A percentile compares a stretch with the other conserved stretches of the same genome.
These are phyloP conservation scores for Mormyrus hasselquistii DNA, from an alignment of 2,797 vertebrate species.

Conservation along the genomic window DNA sequence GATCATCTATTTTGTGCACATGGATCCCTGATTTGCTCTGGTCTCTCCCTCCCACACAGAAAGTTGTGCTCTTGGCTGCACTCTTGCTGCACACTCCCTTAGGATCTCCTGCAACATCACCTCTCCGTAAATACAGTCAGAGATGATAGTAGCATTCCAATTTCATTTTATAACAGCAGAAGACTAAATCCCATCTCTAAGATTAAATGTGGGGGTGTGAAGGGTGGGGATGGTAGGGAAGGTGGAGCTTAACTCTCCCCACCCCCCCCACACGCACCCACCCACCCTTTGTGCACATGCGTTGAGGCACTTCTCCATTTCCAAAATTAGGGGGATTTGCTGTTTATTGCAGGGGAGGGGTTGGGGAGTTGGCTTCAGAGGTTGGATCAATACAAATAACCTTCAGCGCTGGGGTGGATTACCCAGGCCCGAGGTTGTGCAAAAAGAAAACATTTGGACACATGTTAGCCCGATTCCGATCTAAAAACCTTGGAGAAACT, in stretches of 20 bases:
- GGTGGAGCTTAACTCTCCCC: background rate
- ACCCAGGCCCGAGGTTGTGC: constrained; percentile 18
- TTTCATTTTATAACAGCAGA: constrained; percentile 14
- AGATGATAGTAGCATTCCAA: constrained; percentile 24
- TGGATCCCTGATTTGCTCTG: constrained; percentile 24
- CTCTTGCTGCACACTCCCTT: constrained; percentile 18
- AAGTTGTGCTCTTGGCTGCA: constrained; percentile 31
- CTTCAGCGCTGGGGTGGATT: constrained; percentile 15
- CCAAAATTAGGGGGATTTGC: constrained; percentile 36
- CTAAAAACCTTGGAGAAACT: constrained; percentile 19
- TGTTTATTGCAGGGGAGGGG: constrained; percentile 22
- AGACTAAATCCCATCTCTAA: constrained; percentile 14
- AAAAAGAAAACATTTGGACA: constrained; percentile 28
- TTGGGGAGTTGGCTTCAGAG: constrained; percentile 7
- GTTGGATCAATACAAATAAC: constrained; percentile 23
- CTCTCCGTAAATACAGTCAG: constrained; percentile 14
- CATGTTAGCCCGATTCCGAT: constrained; percentile 10
- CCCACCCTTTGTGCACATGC: constrained; percentile 7
- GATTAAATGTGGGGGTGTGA: constrained; percentile 11
- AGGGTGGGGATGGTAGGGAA: background rate
- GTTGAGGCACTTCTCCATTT: constrained; percentile 22
- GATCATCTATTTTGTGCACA: background rate
- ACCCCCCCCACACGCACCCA: background rate
- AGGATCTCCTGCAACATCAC: constrained; percentile 13
- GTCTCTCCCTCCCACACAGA: background rate